These are phyloP conservation scores for Siniperca knerii DNA, from an alignment of 2,113 vertebrate genomes.

Conservation along the genomic window DNA sequence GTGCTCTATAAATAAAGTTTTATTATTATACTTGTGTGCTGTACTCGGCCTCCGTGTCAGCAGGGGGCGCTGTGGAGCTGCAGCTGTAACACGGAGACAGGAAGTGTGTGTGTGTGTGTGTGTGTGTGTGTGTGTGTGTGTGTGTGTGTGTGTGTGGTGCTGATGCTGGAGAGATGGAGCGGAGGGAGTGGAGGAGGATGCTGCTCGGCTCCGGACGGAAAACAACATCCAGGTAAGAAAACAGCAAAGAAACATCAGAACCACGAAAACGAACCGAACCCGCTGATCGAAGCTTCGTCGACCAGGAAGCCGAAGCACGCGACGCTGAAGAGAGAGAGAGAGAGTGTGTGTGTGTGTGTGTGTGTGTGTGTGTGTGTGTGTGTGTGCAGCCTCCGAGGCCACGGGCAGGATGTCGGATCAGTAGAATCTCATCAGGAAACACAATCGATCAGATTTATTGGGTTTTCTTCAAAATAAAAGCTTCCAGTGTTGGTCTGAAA, in stretches of 20 bases:
- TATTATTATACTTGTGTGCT: not conserved
- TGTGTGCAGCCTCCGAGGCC: slow-evolving; percentile 11
- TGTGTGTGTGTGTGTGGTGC: slow-evolving; percentile 39
- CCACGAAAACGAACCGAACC: not conserved
- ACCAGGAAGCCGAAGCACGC: not conserved
- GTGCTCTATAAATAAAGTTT: too few species aligned
- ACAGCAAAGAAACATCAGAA: not conserved
- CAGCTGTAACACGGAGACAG: not conserved
- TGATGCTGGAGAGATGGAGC: slow-evolving; percentile 70
- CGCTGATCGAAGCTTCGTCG: not conserved
- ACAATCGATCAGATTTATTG: not conserved
- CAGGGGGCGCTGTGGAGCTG: slow-evolving; percentile 42
- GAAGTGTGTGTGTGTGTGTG: not conserved
- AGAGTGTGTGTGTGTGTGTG: not conserved
- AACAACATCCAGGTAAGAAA: slow-evolving; percentile 61
- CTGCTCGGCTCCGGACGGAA: slow-evolving; percentile 49
- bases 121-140: slow-evolving; percentile 21
- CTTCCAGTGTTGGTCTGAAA: too few species aligned
- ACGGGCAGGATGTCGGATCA: slow-evolving; percentile 14
- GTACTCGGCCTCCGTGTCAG: slow-evolving; percentile 8
- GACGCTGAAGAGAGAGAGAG: not conserved
- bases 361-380: slow-evolving; percentile 12
- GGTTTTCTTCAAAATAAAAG: not conserved
- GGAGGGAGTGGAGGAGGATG: slow-evolving; percentile 39
- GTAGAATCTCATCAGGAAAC: too few species aligned